Percentiles rank a stretch among this genome's conserved stretches.
Evolutionary conservation across 1,140 invertebrate species (phyloP).

Genomic region (Macrotrachela quadricornifera): DNA sequence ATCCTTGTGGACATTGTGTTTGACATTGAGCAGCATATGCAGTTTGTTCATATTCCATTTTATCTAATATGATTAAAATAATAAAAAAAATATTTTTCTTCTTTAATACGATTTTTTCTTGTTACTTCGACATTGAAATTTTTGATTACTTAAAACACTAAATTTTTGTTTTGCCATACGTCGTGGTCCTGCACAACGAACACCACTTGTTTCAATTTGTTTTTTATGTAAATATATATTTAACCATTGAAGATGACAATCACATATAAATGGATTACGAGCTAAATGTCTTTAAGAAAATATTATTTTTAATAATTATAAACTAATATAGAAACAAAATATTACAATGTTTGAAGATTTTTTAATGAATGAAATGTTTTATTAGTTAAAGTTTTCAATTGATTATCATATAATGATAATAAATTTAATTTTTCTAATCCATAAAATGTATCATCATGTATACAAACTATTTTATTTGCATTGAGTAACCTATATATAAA

Average conservation of each 20-base stretch:
- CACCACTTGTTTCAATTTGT: conserved; percentile 78
- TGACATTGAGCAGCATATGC: conserved; percentile 11
- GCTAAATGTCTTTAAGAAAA: conserved; percentile 59
- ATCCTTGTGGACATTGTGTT: conserved; percentile 48
- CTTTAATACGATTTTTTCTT: conserved; percentile 41
- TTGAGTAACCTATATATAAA: conserved; percentile 57
- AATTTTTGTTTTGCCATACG: conserved; percentile 51
- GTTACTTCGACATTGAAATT: conserved; percentile 49
- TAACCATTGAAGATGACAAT: conserved; percentile 87
- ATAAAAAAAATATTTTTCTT: conserved; percentile 14
- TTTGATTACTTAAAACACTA: background rate
- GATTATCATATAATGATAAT: conserved; percentile 91
- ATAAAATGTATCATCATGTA: conserved; percentile 72
- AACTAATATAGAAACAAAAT: too few species aligned
- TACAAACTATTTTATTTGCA: conserved; percentile 88
- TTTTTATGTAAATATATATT: conserved; percentile 67
- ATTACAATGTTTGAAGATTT: conserved; percentile 46
- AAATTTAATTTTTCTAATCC: conserved; percentile 74
- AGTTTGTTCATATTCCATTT: too few species aligned
- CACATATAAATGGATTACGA: conserved; percentile 88
- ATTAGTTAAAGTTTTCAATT: conserved; percentile 77
- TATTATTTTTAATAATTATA: background rate
- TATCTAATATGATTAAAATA: too few species aligned
- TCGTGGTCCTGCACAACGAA: conserved; percentile 73
- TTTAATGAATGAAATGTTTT: conserved; percentile 77